Evolutionary conservation across 2,113 vertebrate species (phyloP).

Genomic region (Campylomormyrus numenius): DNA sequence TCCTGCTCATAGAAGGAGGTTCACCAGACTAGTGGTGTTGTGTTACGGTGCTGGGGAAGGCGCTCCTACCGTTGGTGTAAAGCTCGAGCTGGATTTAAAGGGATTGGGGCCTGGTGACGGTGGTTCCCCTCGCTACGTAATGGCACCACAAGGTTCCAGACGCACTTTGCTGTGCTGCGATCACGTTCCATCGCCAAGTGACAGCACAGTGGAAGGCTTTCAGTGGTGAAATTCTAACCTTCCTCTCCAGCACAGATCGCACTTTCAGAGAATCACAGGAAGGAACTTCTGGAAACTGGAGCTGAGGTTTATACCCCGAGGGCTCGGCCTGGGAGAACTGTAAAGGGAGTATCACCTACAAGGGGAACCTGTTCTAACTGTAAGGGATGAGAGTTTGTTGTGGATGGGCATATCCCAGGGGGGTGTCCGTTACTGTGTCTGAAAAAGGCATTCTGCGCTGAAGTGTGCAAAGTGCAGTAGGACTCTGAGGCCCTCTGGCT

Average conservation of each 20-base stretch:
- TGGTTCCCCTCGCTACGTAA: not conserved
- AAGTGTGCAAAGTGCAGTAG: not conserved
- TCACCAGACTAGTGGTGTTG: not conserved
- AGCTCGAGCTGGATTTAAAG: not conserved
- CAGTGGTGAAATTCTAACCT: not conserved
- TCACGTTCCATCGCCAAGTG: not conserved
- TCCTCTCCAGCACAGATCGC: not conserved
- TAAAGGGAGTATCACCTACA: not conserved
- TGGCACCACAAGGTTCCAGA: not conserved
- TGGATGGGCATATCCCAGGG: not conserved
- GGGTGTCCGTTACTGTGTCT: not conserved
- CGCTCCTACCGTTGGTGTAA: not conserved
- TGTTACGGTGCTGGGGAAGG: not conserved
- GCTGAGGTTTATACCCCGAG: not conserved
- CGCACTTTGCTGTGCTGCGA: not conserved
- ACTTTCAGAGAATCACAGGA: not conserved
- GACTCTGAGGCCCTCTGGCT: not conserved
- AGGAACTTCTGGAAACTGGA: conserved; percentile 3
- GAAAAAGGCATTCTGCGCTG: not conserved
- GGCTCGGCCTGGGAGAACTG: not conserved
- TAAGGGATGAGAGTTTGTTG: not conserved
- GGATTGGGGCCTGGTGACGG: not conserved
- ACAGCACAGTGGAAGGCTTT: not conserved
- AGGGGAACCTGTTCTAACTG: not conserved
- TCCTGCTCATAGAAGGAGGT: not conserved